Evolutionary conservation across 2,113 vertebrate genomes (phyloP).

Genomic region (Prionailurus viverrinus): DNA sequence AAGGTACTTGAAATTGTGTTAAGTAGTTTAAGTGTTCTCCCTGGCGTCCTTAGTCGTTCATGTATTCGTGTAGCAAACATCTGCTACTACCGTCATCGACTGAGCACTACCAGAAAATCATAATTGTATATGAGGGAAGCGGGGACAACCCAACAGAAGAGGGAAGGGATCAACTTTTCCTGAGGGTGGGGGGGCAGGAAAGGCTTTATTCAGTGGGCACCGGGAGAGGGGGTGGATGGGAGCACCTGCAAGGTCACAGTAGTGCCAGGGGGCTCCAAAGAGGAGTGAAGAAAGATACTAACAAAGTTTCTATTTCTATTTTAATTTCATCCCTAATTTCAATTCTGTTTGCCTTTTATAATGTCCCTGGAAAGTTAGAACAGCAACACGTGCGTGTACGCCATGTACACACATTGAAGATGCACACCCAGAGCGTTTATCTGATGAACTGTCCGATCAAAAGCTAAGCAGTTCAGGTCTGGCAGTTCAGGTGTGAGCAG

Average conservation of each 20-base stretch:
- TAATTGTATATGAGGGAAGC: background rate
- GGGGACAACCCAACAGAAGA: background rate
- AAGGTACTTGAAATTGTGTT: background rate
- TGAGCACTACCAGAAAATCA: too few species aligned
- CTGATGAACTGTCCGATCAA: background rate
- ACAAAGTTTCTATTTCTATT: background rate
- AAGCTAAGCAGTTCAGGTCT: background rate
- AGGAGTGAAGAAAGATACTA: background rate
- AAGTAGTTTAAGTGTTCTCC: background rate
- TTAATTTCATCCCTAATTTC: background rate
- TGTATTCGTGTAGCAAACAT: background rate
- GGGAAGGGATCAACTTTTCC: background rate
- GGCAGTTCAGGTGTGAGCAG: too few species aligned
- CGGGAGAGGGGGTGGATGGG: background rate
- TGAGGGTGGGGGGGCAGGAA: fast-evolving
- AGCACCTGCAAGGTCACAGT: fast-evolving
- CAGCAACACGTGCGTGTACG: background rate
- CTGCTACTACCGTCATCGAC: background rate
- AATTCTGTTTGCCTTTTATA: background rate
- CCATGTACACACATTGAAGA: background rate
- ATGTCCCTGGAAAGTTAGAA: background rate
- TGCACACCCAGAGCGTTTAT: background rate
- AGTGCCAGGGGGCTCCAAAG: background rate
- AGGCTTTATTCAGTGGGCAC: background rate
- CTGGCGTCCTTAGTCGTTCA: background rate